Percentiles rank a stretch among this genome's conserved stretches.
phyloP scores from a whole-genome alignment of 2,113 vertebrate species.

The Entelurus aequoreus region DNA sequence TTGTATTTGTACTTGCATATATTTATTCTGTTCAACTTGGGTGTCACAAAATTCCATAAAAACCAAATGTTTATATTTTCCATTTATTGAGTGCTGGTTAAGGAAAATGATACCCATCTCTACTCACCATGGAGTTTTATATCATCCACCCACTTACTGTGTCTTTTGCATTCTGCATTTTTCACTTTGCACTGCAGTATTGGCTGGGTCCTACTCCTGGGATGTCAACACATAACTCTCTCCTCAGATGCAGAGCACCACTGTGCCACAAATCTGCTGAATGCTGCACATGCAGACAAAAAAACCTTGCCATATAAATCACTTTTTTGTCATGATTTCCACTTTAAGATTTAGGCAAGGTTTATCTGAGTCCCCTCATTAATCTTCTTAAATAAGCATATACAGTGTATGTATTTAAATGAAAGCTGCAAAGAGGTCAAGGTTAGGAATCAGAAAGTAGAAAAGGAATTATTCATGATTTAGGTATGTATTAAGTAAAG shows the following conservation, averaged over 20 bases:
- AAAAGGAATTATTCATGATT: slow-evolving; percentile 11
- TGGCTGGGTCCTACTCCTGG: slow-evolving; percentile 18
- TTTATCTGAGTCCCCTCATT: too few relatives aligned
- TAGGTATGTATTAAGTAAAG: background rate
- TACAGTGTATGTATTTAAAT: background rate
- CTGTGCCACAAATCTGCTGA: slow-evolving; percentile 41
- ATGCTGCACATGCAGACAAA: slow-evolving; percentile 39
- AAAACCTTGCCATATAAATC: slow-evolving; percentile 12
- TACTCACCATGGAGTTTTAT: background rate
- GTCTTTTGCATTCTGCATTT: slow-evolving; percentile 10
- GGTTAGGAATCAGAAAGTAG: slow-evolving; percentile 2
- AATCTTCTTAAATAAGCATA: slow-evolving; percentile 2
- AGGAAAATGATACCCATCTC: too few relatives aligned
- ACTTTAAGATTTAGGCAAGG: background rate
- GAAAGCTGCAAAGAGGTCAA: background rate
- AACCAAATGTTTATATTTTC: too few relatives aligned
- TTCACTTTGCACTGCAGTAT: slow-evolving; percentile 25
- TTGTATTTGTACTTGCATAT: too few relatives aligned
- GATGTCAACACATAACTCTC: slow-evolving; percentile 26
- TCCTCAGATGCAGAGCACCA: slow-evolving; percentile 21
- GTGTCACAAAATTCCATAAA: too few relatives aligned
- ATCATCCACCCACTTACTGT: slow-evolving; percentile 2
- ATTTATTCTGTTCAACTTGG: too few relatives aligned
- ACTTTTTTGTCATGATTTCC: background rate
- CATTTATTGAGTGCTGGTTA: too few relatives aligned